A percentile compares a stretch with the other conserved stretches of the same genome.
Evolutionary conservation across 2,797 vertebrate genomes (phyloP).

Genomic region (Fringilla coelebs): DNA sequence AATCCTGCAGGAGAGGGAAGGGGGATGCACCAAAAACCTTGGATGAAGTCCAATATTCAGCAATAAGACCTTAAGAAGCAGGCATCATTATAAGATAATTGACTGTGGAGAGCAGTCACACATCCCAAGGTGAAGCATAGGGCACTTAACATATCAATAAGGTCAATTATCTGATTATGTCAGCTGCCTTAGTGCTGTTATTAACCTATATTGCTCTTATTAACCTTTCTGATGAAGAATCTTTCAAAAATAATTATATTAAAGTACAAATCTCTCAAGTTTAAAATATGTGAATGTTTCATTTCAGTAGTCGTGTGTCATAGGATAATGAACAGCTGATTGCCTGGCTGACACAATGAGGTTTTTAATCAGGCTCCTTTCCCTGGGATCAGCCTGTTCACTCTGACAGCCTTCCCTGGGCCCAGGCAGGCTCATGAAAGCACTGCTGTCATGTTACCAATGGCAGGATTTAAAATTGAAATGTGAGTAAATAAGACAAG

Average conservation of each 20-base stretch:
- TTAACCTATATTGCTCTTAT: slow-evolving; percentile 76
- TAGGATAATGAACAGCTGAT: slow-evolving; percentile 71
- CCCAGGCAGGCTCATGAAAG: slow-evolving; percentile 37
- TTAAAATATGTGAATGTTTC: slow-evolving; percentile 70
- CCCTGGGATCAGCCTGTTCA: slow-evolving; percentile 2
- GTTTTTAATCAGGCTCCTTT: slow-evolving; percentile 65
- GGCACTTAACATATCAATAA: slow-evolving; percentile 74
- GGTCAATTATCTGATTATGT: slow-evolving; percentile 74
- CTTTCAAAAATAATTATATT: slow-evolving; percentile 79
- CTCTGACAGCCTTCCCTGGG: slow-evolving; percentile 39
- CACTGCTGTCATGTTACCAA: slow-evolving; percentile 45
- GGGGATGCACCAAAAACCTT: not conserved
- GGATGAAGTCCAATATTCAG: not conserved
- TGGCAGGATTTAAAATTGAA: slow-evolving; percentile 63
- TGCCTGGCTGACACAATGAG: slow-evolving; percentile 37
- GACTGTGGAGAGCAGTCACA: slow-evolving; percentile 60
- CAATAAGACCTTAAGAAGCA: slow-evolving; percentile 29
- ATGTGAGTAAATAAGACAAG: slow-evolving; percentile 63
- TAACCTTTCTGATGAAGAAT: slow-evolving; percentile 78
- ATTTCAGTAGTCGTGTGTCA: slow-evolving; percentile 58
- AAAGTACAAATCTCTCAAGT: slow-evolving; percentile 70
- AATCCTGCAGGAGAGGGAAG: not conserved
- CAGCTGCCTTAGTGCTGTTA: slow-evolving; percentile 60
- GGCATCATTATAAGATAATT: slow-evolving; percentile 61
- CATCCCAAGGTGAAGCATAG: slow-evolving; percentile 68